Conservation (phyloP, 2,113 vertebrate genomes). For the Esox niger region DNA sequence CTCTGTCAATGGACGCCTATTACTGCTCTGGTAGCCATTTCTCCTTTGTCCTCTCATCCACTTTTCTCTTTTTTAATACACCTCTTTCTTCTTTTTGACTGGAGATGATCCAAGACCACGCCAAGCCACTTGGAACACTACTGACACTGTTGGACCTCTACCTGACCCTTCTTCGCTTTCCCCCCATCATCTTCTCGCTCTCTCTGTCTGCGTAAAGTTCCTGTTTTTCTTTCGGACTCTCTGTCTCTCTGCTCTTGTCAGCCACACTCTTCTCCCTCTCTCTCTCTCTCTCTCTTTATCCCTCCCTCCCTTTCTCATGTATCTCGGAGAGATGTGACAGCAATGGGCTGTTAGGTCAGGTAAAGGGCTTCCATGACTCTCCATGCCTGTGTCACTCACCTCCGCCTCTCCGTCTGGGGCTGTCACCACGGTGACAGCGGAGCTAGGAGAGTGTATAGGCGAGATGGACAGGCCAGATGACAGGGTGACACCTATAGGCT, state of each 20-base stretch:
- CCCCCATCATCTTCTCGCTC: background rate
- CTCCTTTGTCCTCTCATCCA: background rate
- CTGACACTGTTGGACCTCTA: background rate
- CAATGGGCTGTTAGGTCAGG: background rate
- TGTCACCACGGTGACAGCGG: constrained; percentile 14
- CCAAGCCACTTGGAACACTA: background rate
- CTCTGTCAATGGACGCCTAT: background rate
- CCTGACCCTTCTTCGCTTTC: background rate
- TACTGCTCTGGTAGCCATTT: background rate
- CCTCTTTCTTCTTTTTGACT: constrained; percentile 5
- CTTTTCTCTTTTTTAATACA: constrained; percentile 3
- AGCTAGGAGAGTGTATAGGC: background rate
- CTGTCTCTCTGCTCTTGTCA: too few species aligned
- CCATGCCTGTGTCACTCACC: too few species aligned
- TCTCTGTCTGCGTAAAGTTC: background rate
- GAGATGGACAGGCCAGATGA: constrained; percentile 21
- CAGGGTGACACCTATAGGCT: constrained; percentile 18
- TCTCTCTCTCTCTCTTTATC: background rate
- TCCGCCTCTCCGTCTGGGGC: too few species aligned
- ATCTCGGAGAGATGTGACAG: background rate
- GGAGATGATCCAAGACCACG: background rate
- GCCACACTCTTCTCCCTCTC: too few species aligned
- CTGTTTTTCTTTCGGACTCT: background rate
- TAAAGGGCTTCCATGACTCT: background rate
- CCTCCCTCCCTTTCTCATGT: background rate